A percentile compares a stretch with the other conserved stretches of the same genome.
Evolutionary conservation across 2,888 invertebrate genomes (phyloP).

Genomic region (Mayetiola destructor): DNA sequence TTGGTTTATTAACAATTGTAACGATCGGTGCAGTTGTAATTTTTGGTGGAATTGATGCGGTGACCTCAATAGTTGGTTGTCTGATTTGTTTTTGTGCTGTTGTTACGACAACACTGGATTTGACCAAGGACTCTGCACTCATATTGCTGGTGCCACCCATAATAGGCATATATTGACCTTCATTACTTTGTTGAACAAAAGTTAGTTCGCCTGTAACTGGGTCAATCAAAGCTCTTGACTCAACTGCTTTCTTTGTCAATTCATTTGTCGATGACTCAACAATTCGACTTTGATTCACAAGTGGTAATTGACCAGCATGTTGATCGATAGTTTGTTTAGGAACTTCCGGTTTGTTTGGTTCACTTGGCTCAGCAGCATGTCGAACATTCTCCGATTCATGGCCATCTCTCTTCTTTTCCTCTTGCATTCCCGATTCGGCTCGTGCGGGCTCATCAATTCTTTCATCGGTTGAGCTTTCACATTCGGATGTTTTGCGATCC

Average conservation of each 20-base stretch:
- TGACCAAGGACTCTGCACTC: background rate
- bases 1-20: background rate
- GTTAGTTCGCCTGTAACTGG: slow-evolving; percentile 59
- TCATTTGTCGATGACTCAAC: too few relatives aligned
- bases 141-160: slow-evolving; percentile 21
- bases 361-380: background rate
- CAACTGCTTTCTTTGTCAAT: slow-evolving; percentile 29
- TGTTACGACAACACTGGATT: slow-evolving; percentile 4
- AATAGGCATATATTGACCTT: slow-evolving; percentile 50
- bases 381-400: background rate
- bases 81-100: background rate
- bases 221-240: slow-evolving; percentile 54
- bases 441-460: background rate
- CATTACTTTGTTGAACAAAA: slow-evolving; percentile 55
- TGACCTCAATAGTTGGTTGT: background rate
- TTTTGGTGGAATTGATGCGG: background rate
- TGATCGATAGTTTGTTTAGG: background rate
- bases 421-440: too few relatives aligned
- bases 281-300: background rate
- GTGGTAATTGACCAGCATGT: background rate
- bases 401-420: background rate
- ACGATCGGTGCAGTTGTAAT: background rate
- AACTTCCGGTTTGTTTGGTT: background rate
- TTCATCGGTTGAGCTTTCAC: background rate
- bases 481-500: slow-evolving; percentile 26